Base-by-base conservation (phyloP, 2,113 vertebrate genomes). In the Baryphthengus martii region DNA sequence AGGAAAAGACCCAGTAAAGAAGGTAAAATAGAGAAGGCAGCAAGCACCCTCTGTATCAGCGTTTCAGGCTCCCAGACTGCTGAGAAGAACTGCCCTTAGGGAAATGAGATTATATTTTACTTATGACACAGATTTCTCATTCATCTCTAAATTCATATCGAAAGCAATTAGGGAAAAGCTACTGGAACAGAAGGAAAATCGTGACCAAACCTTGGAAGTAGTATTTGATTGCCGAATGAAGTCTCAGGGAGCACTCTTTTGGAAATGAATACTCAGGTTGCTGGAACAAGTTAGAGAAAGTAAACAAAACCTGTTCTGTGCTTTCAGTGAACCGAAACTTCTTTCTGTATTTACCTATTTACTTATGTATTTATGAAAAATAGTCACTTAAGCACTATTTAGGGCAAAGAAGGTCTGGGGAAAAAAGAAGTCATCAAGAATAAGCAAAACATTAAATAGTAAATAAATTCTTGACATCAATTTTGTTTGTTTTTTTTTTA, bases 91-190 rank as follows among this genome's bases (percentile, higher is more conserved):
- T 76, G 40, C 72, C 85, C 65, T 71, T 47, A 37, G 90, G 85
- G 59, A 93, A 88, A 85, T 53, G 19, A 90, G 75, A 56, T 93
- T 93, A 58, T 42, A 21, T 81, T 88, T 95, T 62, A 77, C 88
- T 83, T 85, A 33, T 9, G 55, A 73, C 65, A 68, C 59, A 89
- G 47, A 87, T 91, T 94, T 79, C 50, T 87, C 39, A 62, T 96
- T 89, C 35, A 67, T 55, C 42, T 93, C 67, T 76, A 61, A 90
- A 88, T 79, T 85, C 45, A 26, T 76, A 83, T 29, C 53, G 75
- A 90, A 94, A 88, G 17, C 0, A 0, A 76, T 88, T 76, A 92
- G 49, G 44, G 11, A 70, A 95, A 73, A 89, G 37, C 63, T 77
- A 19, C 73, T 66, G 73, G 72, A 89, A 77, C 10, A 81, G 68